Evolutionary conservation across 2,888 invertebrate species (phyloP).

Genomic region (Acleris emargana): DNA sequence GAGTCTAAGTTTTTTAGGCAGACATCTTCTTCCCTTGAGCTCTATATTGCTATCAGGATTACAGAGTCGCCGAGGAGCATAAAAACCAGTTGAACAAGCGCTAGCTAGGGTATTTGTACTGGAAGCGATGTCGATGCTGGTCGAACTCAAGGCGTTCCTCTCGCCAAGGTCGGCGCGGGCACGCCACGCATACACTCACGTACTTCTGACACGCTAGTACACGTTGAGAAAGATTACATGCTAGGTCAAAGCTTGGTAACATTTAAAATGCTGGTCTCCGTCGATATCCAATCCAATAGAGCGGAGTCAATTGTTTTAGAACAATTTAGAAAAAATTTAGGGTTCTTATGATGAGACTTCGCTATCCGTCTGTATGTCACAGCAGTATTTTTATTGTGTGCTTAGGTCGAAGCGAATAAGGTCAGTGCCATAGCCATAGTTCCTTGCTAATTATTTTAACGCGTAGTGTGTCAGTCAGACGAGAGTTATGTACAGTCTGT

Average conservation of each 20-base stretch:
- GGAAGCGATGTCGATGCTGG: slow-evolving; percentile 35
- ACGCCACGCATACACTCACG: slow-evolving; percentile 37
- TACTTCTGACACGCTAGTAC: slow-evolving; percentile 23
- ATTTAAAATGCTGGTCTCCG: background rate
- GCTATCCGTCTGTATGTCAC: no score
- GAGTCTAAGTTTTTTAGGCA: background rate
- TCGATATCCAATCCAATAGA: background rate
- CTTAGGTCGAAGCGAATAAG: no score
- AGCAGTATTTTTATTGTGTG: no score
- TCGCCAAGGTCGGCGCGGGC: slow-evolving; percentile 41
- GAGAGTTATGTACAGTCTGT: no score
- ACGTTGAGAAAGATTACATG: slow-evolving; percentile 32
- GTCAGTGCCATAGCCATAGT: no score
- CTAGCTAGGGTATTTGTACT: slow-evolving; percentile 33
- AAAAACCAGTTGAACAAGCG: slow-evolving; percentile 29
- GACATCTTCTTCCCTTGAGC: slow-evolving; percentile 30
- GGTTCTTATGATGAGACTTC: no score
- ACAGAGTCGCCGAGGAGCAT: slow-evolving; percentile 33
- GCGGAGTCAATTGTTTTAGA: no score
- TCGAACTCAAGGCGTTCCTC: slow-evolving; percentile 44
- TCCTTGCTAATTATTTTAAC: no score
- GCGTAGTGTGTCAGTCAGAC: no score
- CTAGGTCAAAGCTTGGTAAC: slow-evolving; percentile 26
- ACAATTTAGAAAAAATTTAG: no score
- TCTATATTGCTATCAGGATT: slow-evolving; percentile 34